These are phyloP conservation scores for Drosophila dives DNA, from an alignment of 2,888 invertebrate species.

Conservation along the genomic window DNA sequence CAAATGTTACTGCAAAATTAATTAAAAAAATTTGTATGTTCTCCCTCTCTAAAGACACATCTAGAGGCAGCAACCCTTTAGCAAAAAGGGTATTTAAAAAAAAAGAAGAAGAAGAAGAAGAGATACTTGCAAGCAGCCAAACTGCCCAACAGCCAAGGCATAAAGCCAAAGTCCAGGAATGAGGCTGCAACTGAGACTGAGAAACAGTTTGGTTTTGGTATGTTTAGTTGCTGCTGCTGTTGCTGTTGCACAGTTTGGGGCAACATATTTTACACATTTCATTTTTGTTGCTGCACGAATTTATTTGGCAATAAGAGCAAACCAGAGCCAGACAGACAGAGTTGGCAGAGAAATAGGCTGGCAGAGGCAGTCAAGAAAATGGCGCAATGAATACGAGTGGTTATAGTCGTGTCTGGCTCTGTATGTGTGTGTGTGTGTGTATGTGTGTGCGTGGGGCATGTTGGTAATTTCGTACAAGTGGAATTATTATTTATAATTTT, in stretches of 20 bases:
- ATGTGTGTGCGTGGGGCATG: constrained; percentile 59
- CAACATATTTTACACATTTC: constrained; percentile 82
- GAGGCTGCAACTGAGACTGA: constrained; percentile 35
- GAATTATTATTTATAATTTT: constrained; percentile 80
- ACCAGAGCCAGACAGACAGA: constrained; percentile 37
- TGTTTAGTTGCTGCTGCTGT: neutral
- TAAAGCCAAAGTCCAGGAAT: constrained; percentile 17
- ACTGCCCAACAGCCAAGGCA: constrained; percentile 27
- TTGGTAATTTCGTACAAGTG: constrained; percentile 79
- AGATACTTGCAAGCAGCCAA: constrained; percentile 23
- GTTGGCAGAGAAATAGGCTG: constrained; percentile 53
- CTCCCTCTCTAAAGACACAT: neutral
- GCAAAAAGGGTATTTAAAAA: constrained; percentile 6
- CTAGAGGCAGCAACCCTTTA: neutral
- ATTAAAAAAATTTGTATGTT: neutral
- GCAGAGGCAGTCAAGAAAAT: constrained; percentile 64
- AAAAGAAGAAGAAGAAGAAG: neutral
- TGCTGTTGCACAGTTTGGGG: constrained; percentile 38
- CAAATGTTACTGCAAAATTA: neutral
- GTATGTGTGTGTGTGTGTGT: neutral
- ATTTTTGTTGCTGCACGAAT: constrained; percentile 80
- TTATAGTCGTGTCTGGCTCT: constrained; percentile 53
- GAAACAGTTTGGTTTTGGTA: constrained; percentile 17
- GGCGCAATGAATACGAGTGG: constrained; percentile 68
- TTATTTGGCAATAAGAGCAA: constrained; percentile 81